Evolutionary conservation across 2,888 invertebrate genomes (phyloP).

Genomic region (Margaritifera margaritifera): DNA sequence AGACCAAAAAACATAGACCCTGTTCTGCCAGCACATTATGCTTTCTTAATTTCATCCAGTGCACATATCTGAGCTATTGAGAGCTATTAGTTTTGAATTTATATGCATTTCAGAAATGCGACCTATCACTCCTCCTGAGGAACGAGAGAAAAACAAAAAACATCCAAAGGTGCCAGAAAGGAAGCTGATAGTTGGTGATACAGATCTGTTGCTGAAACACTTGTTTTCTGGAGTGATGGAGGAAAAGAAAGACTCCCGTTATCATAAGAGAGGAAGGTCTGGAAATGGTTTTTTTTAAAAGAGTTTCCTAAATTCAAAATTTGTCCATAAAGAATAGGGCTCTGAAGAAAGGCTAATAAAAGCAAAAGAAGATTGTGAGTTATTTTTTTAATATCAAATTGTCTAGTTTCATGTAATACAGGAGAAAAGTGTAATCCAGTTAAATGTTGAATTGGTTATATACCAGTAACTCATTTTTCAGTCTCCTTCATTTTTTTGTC

Average conservation of each 20-base stretch:
- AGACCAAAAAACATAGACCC: too few relatives aligned
- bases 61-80: neutral
- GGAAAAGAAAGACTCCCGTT: conserved; percentile 45
- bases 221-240: conserved; percentile 74
- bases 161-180: conserved; percentile 52
- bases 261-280: conserved; percentile 47
- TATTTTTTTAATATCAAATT: too few relatives aligned
- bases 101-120: conserved; percentile 58
- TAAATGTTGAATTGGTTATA: too few relatives aligned
- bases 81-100: neutral
- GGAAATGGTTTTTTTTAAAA: neutral
- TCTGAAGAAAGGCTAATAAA: too few relatives aligned
- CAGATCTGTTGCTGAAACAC: conserved; percentile 74
- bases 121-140: conserved; percentile 67
- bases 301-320: too few relatives aligned
- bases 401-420: too few relatives aligned
- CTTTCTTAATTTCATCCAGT: neutral
- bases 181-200: conserved; percentile 70
- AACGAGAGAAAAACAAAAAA: conserved; percentile 44
- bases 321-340: too few relatives aligned
- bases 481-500: too few relatives aligned
- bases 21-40: too few relatives aligned
- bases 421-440: too few relatives aligned
- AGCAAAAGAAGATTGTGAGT: too few relatives aligned
- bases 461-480: too few relatives aligned